Percentiles rank a stretch among this genome's conserved stretches.
Evolutionary conservation across 64 coral and sea anemone genomes (phyloP).

Genomic region (Catalaphyllia jardinei): DNA sequence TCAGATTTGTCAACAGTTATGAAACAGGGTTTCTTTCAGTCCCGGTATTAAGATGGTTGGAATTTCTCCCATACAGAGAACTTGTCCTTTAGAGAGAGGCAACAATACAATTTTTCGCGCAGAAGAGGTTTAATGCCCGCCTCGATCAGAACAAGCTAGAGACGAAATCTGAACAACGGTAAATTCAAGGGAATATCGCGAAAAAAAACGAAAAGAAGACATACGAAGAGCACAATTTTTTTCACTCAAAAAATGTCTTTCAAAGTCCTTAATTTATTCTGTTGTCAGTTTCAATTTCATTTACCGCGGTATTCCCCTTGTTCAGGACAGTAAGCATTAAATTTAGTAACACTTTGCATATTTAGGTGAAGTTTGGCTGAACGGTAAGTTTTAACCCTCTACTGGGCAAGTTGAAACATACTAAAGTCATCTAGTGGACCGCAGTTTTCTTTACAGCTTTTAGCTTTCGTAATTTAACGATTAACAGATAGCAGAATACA

Average conservation of each 20-base stretch:
- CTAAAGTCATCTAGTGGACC: background rate
- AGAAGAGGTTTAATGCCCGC: too few species aligned
- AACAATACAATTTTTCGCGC: too few species aligned
- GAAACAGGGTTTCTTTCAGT: too few species aligned
- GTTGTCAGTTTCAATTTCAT: background rate
- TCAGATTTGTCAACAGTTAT: too few species aligned
- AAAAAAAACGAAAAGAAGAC: background rate
- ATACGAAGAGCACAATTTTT: background rate
- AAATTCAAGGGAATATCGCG: background rate
- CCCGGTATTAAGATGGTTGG: too few species aligned
- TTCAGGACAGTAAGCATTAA: background rate
- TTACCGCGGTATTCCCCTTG: conserved; percentile 10
- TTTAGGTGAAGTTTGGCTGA: background rate
- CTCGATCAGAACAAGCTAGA: too few species aligned
- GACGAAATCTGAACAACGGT: too few species aligned
- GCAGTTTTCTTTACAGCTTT: background rate
- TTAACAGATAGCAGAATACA: background rate
- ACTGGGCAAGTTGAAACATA: background rate
- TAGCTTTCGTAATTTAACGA: background rate
- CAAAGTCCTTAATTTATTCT: background rate
- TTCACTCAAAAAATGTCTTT: background rate
- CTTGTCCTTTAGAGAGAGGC: too few species aligned
- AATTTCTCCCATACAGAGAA: too few species aligned
- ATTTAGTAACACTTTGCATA: background rate
- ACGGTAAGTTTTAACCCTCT: background rate